Percentiles rank a stretch among this genome's conserved stretches.
phyloP scores from a whole-genome alignment of 2,113 vertebrate genomes.

The Pelvicachromis taeniatus region DNA sequence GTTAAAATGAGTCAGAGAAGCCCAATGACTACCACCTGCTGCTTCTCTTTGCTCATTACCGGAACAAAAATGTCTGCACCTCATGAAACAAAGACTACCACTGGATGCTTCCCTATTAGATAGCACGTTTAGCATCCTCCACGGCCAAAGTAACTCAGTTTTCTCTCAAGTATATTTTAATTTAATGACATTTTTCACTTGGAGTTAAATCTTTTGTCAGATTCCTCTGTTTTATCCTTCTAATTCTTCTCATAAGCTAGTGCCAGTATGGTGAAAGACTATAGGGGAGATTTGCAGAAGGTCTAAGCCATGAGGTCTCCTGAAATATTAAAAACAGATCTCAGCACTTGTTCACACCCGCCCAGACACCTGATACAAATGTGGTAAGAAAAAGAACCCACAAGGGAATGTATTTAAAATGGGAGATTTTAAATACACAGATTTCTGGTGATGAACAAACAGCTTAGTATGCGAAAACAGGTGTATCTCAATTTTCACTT shows the following conservation, averaged over 20 bases:
- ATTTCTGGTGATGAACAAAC: constrained; percentile 13
- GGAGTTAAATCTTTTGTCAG: background rate
- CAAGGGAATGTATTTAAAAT: constrained; percentile 30
- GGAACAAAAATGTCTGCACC: background rate
- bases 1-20: background rate
- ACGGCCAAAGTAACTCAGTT: background rate
- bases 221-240: background rate
- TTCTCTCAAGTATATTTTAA: background rate
- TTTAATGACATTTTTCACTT: background rate
- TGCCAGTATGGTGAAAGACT: background rate
- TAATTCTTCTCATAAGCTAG: background rate
- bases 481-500: background rate
- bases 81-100: background rate
- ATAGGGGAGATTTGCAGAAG: background rate
- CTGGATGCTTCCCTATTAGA: background rate
- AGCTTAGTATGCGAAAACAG: background rate
- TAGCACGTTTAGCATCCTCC: background rate
- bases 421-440: background rate
- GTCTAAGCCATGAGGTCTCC: background rate
- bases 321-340: constrained; percentile 48
- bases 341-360: constrained; percentile 17
- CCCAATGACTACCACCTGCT: background rate
- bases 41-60: background rate
- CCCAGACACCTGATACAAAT: constrained; percentile 52
- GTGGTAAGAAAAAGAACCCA: constrained; percentile 23